phyloP scores from a whole-genome alignment of 2,113 vertebrate species.

The Lepus europaeus region DNA sequence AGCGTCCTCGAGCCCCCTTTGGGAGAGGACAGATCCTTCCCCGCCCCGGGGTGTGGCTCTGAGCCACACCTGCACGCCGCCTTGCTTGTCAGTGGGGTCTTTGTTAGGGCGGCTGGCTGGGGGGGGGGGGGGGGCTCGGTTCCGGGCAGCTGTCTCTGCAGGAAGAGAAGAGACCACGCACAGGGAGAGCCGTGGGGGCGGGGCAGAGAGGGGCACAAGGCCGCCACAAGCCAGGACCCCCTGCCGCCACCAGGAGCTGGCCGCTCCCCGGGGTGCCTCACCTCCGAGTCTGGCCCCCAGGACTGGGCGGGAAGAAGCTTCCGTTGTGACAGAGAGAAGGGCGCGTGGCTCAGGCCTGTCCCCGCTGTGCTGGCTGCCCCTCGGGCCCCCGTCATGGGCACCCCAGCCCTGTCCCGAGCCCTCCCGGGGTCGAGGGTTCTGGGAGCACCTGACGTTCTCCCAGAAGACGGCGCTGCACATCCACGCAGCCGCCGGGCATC shows the following conservation, averaged over 20 bases:
- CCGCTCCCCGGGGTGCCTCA: too few species aligned
- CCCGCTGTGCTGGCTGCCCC: too few species aligned
- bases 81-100: too few species aligned
- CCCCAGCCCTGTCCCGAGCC: too few species aligned
- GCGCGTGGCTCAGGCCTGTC: too few species aligned
- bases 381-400: too few species aligned
- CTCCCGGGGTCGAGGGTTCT: not conserved
- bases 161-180: not conserved
- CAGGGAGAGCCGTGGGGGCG: not conserved
- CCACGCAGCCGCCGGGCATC: fast-evolving
- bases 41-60: not conserved
- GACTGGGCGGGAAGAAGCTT: not conserved
- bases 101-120: too few species aligned
- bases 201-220: not conserved
- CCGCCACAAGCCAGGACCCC: fast-evolving
- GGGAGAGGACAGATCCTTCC: fast-evolving
- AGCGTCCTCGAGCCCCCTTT: not conserved
- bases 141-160: fast-evolving
- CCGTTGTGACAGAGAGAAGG: too few species aligned
- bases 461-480: fast-evolving
- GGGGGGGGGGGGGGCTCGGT: not conserved
- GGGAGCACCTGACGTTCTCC: fast-evolving
- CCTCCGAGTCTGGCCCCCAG: not conserved
- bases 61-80: not conserved
- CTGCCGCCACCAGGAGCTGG: not conserved